Conservation (phyloP, 2,888 invertebrate genomes). For the Mystacides longicornis region DNA sequence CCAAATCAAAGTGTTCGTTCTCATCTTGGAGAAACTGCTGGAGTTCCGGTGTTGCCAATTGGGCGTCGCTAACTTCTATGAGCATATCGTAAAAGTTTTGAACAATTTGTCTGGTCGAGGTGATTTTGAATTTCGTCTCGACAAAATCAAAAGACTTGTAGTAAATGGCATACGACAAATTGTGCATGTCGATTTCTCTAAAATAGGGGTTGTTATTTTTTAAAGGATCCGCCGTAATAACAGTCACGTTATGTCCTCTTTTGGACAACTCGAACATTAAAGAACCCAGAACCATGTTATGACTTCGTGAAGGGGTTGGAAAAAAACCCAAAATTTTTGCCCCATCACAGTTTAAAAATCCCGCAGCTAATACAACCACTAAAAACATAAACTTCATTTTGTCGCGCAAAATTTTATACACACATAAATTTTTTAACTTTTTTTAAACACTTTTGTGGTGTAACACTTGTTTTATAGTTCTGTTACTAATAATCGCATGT, state of each 20-base stretch:
- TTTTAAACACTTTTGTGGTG: no score
- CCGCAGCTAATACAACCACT: no score
- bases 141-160: conserved; percentile 17
- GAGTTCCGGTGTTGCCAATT: conserved; percentile 29
- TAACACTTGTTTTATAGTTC: no score
- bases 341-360: no score
- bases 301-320: conserved; percentile 41
- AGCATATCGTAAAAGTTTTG: neutral
- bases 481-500: no score
- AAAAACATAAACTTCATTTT: no score
- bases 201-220: conserved; percentile 31
- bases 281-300: conserved; percentile 39
- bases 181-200: conserved; percentile 33
- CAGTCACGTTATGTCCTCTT: conserved; percentile 41
- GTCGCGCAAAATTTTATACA: no score
- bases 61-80: conserved; percentile 25
- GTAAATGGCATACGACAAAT: conserved; percentile 33
- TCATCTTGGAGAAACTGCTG: conserved; percentile 31
- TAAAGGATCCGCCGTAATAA: conserved; percentile 41
- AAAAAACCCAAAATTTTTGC: conserved; percentile 39
- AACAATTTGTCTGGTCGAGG: neutral
- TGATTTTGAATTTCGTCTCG: neutral
- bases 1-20: conserved; percentile 47
- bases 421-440: no score
- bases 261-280: conserved; percentile 37